A percentile compares a stretch with the other conserved stretches of the same genome.
Evolutionary conservation across 2,797 vertebrate species (phyloP).

Genomic region (Oophaga sylvatica): DNA sequence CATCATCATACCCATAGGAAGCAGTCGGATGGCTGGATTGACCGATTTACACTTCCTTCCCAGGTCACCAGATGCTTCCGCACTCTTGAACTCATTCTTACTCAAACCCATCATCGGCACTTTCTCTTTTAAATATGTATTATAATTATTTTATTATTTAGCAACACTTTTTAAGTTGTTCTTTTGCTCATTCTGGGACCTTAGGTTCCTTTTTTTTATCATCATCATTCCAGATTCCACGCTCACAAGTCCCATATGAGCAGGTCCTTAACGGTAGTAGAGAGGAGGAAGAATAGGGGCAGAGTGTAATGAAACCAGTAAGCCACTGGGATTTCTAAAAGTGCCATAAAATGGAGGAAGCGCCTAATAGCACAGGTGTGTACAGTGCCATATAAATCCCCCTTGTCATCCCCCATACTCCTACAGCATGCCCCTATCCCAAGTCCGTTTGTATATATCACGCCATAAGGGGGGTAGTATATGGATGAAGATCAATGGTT

Average conservation of each 20-base stretch:
- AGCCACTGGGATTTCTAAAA: background rate
- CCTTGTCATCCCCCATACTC: background rate
- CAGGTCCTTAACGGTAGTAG: too few species aligned
- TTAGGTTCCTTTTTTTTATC: background rate
- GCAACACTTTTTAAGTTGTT: constrained; percentile 57
- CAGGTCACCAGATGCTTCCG: constrained; percentile 50
- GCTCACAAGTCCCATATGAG: background rate
- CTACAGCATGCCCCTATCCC: background rate
- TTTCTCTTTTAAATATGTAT: constrained; percentile 62
- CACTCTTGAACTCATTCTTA: constrained; percentile 22
- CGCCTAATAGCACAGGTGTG: constrained; percentile 15
- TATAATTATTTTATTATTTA: constrained; percentile 65
- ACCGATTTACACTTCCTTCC: constrained; percentile 40
- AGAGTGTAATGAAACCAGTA: constrained; percentile 4
- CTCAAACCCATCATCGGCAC: constrained; percentile 53
- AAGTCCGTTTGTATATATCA: background rate
- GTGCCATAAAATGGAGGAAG: constrained; percentile 15
- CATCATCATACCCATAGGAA: constrained; percentile 32
- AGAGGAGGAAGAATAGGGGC: constrained; percentile 6
- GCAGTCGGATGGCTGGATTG: constrained; percentile 41
- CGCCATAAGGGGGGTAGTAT: background rate
- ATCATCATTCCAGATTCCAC: constrained; percentile 56
- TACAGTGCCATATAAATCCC: constrained; percentile 4
- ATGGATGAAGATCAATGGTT: background rate
- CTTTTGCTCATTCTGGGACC: constrained; percentile 10